Percentiles rank a stretch among this genome's conserved stretches.
These are phyloP conservation scores for Macaca nemestrina DNA, from an alignment of 2,113 vertebrate genomes.

Conservation along the genomic window DNA sequence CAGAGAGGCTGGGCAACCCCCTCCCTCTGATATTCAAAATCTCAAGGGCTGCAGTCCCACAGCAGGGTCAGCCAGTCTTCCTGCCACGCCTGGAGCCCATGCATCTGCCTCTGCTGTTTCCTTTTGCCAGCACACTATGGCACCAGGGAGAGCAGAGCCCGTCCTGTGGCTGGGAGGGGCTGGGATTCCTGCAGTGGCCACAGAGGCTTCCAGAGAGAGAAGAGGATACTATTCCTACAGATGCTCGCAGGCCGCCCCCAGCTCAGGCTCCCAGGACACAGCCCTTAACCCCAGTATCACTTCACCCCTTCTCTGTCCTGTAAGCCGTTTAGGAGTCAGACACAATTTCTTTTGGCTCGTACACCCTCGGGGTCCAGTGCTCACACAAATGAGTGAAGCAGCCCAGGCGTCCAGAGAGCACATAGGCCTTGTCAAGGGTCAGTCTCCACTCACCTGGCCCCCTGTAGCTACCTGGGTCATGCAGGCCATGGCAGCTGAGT, in stretches of 20 bases:
- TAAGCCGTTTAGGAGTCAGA: neutral
- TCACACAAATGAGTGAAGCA: neutral
- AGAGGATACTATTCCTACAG: neutral
- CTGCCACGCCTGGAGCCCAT: neutral
- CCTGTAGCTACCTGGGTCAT: neutral
- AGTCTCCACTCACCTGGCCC: neutral
- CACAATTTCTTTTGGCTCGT: neutral
- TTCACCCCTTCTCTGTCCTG: neutral
- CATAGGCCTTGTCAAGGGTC: neutral
- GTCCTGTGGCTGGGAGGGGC: rapidly evolving
- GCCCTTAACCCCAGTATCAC: rapidly evolving
- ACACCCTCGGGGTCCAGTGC: neutral
- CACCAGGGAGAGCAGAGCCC: neutral
- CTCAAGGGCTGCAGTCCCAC: neutral
- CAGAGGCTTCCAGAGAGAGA: neutral
- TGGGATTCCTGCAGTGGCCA: no score
- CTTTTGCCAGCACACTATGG: neutral
- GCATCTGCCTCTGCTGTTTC: neutral
- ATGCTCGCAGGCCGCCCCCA: neutral
- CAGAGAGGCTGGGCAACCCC: neutral
- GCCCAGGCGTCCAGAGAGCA: neutral
- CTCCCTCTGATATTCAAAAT: neutral
- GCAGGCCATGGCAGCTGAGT: neutral
- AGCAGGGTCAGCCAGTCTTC: neutral
- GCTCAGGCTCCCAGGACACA: neutral